Evolutionary conservation across 2,113 vertebrate species (phyloP).

Genomic region (Podilymbus podiceps): DNA sequence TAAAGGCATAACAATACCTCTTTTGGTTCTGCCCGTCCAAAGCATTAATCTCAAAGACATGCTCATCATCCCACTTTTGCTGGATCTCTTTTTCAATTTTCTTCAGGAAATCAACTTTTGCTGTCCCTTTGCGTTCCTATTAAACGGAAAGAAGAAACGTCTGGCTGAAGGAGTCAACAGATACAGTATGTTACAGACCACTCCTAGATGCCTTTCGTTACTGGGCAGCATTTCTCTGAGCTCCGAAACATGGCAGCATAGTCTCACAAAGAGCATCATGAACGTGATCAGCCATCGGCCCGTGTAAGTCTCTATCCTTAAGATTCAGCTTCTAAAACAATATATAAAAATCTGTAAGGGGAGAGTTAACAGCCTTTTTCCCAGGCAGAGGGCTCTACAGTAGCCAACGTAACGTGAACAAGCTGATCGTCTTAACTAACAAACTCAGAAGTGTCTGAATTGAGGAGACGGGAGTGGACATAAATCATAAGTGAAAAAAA

Average conservation of each 20-base stretch:
- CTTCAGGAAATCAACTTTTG: slow-evolving; percentile 93
- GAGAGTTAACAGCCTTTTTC: no score
- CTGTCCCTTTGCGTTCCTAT: slow-evolving; percentile 93
- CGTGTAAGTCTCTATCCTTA: accelerated
- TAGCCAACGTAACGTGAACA: background rate
- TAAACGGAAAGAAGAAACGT: background rate
- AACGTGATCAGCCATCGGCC: accelerated
- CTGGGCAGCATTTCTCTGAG: accelerated
- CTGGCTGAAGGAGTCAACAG: background rate
- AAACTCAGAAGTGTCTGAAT: background rate
- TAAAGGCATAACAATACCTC: slow-evolving; percentile 11
- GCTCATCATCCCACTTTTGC: slow-evolving; percentile 88
- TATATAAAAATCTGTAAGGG: accelerated
- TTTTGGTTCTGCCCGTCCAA: slow-evolving; percentile 42
- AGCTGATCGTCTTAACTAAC: accelerated
- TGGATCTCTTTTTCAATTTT: slow-evolving; percentile 92
- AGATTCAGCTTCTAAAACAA: accelerated
- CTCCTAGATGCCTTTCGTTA: accelerated
- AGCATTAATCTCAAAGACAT: slow-evolving; percentile 83
- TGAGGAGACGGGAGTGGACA: accelerated
- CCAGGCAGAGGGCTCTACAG: background rate
- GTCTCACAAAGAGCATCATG: background rate
- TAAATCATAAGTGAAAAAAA: accelerated
- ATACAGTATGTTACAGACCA: accelerated
- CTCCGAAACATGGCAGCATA: accelerated